phyloP scores from a whole-genome alignment of 2,797 vertebrate genomes.

The Cyclura pinguis region DNA sequence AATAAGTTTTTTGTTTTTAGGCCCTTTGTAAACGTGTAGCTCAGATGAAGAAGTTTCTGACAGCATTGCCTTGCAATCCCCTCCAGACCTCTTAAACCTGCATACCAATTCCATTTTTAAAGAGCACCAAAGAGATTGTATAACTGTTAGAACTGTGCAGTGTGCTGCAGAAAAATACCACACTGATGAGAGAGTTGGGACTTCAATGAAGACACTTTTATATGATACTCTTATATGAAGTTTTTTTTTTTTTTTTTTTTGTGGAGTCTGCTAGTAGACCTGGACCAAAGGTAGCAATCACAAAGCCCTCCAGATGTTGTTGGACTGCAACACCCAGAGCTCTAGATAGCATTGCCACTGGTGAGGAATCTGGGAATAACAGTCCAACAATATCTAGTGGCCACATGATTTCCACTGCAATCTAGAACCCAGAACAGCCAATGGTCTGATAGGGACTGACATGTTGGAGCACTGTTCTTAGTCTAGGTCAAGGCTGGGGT shows the following conservation, averaged over 20 bases:
- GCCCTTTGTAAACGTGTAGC: conserved; percentile 2
- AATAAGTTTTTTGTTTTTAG: conserved; percentile 20
- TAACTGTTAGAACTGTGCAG: conserved; percentile 6
- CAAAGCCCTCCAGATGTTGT: neutral
- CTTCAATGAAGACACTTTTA: neutral
- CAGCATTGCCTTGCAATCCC: neutral
- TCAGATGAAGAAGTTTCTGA: conserved; percentile 26
- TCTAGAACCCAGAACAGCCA: too few relatives aligned
- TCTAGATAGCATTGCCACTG: neutral
- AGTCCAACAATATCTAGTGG: neutral
- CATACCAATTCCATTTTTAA: neutral
- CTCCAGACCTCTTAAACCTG: conserved; percentile 10
- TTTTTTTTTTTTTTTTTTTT: too few relatives aligned
- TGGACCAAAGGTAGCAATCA: neutral
- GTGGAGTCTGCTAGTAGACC: too few relatives aligned
- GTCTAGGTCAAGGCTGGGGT: neutral
- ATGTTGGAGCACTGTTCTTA: too few relatives aligned
- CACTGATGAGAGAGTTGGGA: neutral
- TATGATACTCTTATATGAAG: neutral
- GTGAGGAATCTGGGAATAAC: neutral
- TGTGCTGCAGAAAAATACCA: neutral
- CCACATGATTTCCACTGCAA: neutral
- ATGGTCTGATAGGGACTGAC: too few relatives aligned
- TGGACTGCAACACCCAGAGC: neutral
- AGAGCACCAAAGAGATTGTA: neutral